Percentiles rank a stretch among this genome's conserved stretches.
phyloP scores from a whole-genome alignment of 2,113 vertebrate genomes.

The Saguinus imperator region DNA sequence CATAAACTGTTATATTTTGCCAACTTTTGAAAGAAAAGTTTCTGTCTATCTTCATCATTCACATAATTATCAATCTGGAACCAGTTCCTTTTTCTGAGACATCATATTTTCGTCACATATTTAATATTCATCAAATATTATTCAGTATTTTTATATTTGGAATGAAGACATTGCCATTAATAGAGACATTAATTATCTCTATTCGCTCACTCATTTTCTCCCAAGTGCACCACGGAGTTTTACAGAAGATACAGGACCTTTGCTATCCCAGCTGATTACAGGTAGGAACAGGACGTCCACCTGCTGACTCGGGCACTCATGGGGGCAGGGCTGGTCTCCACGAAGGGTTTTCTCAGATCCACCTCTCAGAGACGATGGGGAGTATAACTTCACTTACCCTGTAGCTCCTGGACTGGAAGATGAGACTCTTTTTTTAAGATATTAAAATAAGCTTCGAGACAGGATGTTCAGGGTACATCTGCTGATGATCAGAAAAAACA shows the following conservation, averaged over 20 bases:
- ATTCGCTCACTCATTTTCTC: too few species aligned
- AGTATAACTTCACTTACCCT: conserved; percentile 52
- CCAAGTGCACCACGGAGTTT: too few species aligned
- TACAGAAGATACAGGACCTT: too few species aligned
- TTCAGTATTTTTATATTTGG: too few species aligned
- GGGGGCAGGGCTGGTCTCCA: accelerated
- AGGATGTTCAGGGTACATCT: conserved; percentile 53
- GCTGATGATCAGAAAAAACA: conserved; percentile 43
- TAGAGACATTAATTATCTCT: too few species aligned
- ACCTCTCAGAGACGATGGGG: not conserved
- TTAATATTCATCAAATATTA: too few species aligned
- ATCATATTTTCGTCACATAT: accelerated
- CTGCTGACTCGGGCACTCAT: accelerated
- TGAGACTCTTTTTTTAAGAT: conserved; percentile 71
- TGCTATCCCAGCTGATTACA: too few species aligned
- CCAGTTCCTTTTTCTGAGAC: accelerated
- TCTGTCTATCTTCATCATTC: too few species aligned
- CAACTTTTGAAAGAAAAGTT: not conserved
- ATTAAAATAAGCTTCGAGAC: conserved; percentile 78
- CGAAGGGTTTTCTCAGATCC: accelerated
- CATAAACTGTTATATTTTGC: not conserved
- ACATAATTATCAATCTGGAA: not conserved
- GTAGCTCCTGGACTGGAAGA: conserved; percentile 60
- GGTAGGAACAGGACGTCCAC: accelerated
- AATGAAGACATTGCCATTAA: too few species aligned